Percentiles rank a stretch among this genome's conserved stretches.
These are phyloP conservation scores for Oryzias curvinotus DNA, from an alignment of 2,113 vertebrate genomes.

Conservation along the genomic window DNA sequence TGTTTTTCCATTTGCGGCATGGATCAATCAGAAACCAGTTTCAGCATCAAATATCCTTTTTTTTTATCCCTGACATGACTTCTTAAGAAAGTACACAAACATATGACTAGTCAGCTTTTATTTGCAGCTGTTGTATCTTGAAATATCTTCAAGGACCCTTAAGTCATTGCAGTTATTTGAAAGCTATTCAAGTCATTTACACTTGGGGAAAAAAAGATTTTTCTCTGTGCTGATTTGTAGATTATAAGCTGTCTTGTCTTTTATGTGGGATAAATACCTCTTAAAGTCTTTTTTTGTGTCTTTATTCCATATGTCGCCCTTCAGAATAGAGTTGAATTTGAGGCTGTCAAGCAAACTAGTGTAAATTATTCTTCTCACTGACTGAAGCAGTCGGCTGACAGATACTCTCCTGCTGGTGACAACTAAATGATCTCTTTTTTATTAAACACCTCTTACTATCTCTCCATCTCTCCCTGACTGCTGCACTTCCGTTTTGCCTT, in stretches of 20 bases:
- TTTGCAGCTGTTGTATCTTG: no score
- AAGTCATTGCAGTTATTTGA: no score
- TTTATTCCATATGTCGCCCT: constrained; percentile 47
- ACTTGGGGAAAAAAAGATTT: constrained; percentile 10
- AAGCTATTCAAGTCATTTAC: no score
- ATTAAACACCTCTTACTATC: constrained; percentile 80
- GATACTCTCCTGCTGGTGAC: constrained; percentile 72
- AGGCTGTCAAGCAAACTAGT: constrained; percentile 54
- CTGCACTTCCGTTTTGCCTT: constrained; percentile 53
- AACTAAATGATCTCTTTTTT: constrained; percentile 80
- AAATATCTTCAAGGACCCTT: no score
- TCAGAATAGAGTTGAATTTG: constrained; percentile 63
- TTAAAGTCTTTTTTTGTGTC: constrained; percentile 46
- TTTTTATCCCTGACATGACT: no score
- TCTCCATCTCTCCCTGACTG: constrained; percentile 53
- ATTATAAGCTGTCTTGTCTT: constrained; percentile 54
- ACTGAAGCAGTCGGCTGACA: constrained; percentile 60
- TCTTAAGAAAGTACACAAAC: no score
- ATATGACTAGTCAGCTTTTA: no score
- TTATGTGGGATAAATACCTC: constrained; percentile 56
- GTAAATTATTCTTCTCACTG: constrained; percentile 46
- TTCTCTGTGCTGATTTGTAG: constrained; percentile 25
- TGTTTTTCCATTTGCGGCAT: no score
- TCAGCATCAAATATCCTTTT: no score
- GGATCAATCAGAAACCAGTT: no score